Base-by-base conservation (phyloP, 1,140 invertebrate species). In the Carcinoscorpius rotundicauda region DNA sequence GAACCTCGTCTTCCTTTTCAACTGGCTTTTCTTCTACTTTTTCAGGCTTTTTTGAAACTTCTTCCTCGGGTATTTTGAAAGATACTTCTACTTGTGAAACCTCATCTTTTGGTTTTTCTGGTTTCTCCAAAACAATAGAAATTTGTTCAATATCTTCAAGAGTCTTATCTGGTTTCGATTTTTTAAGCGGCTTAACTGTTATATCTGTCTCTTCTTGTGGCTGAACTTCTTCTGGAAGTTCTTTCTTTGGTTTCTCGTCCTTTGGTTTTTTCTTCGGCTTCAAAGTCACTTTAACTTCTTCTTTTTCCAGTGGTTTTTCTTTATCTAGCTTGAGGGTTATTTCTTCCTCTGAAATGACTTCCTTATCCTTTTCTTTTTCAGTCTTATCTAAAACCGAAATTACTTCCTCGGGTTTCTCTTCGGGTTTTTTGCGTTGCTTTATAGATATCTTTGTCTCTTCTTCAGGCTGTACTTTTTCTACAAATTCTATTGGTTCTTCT, bases 261-360 rank as follows among this genome's bases (percentile, higher is more conserved):
- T 59, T 65, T 49, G 61, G 49, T 4, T 56, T 67, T 63, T 67
- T 61, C 51, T 57, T 58, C 61, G 49, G 48, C 51, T 53, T 66
- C 51, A 59, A 51, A 11, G 61, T 67, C 48, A 64, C 63, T 58
- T 53, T 58, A 9, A 67, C 64, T 52, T 61, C 52, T 11, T 67
- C 51, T 58, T 55, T 58, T 6, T 52, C 5, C 55, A 9, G 10
- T 6, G 63, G 52, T 57, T 50, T 58, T 59, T 53, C 52, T 9
- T 65, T 5, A 59, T 6, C 29, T 5, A 58, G 57, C n/a, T 55
- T 50, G n/a, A 51, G n/a, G 9, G 50, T 58, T 6, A 58, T 57
- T 4, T 50, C 58, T 48, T 66, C 55, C 62, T 66, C 55, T 53
- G 62, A n/a, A 10, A 65, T 60, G 4, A 55, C 51, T 60, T 63